Base-by-base conservation (phyloP, 2,113 vertebrate species). In the Hiodon alosoides region DNA sequence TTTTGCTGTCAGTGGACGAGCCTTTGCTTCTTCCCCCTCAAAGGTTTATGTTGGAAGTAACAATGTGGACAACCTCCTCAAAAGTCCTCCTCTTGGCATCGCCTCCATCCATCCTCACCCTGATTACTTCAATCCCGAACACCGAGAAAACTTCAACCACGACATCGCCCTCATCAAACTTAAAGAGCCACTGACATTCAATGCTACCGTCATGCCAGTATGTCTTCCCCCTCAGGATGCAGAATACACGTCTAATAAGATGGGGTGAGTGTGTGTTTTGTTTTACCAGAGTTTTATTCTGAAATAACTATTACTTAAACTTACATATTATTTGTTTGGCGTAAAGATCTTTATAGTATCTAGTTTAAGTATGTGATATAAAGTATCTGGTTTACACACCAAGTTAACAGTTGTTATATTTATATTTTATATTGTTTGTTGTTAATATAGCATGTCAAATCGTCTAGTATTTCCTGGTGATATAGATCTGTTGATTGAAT, bases 121-220 rank as follows among this genome's bases (percentile, higher is more conserved):
- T 55, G 57, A 7, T 2, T 89, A 85, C 76, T 73, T 81, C 74
- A 85, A 83, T 52, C 0, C 51, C 0, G 0, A 60, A 0, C 0
- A 0, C 0, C 31, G 2, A 31, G 0, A 9, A 0, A 1, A 86
- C 67, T 85, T 0, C 62, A 68, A 88, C 81, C 77, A 90, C 73
- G 87, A 91, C 77, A 86, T 90, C 7, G 87, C 86, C 0, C 58
- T 91, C 79, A 82, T 91, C 75, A 85, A 85, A 76, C 73, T 89
- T 9, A 0, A 48, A 0, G 16, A 51, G 0, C 13, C 79, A 0
- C 10, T 90, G 70, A 87, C 84, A 1, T 90, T 89, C 70, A 0
- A 47, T 3, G 13, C 75, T 55, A 46, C 76, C 8, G 2, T 90
- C 3, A 89, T 89, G 90, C 88, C 89, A 7, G 46, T 90, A 11